Evolutionary conservation across 2,888 invertebrate species (phyloP), one percentile per base, ranked within the genome.

Genomic region (Lepidonotus clava): DNA sequence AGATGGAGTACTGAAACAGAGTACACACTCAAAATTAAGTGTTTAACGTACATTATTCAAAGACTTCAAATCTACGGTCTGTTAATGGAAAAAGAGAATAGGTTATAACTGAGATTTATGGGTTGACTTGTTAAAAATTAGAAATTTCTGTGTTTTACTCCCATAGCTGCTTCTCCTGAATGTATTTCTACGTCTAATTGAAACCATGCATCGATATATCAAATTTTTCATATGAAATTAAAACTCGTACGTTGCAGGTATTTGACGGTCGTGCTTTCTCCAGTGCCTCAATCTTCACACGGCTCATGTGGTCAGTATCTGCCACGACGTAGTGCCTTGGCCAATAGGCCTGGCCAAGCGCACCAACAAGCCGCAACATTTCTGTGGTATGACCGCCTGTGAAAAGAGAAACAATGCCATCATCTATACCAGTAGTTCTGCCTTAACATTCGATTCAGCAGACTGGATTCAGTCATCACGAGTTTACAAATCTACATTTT

Each of bases 341-440:
- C 0, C 94, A 94, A 93, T 97, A 98, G 91, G 95, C 95, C 0
- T 94, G 76, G 21, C 92, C 91, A 71, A 98, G 93, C 40, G 95
- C 95, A 89, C 95, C 95, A 6, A 97, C 93, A 66, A 99, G 95
- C 88, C 96, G 95, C 83, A 98, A 93, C 95, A 99, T 97, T 95
- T 99, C 99, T n/a, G 97, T 96, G 0, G 99, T 99, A 93, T 99
- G 99, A 0, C 98, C 98, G 86, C 98, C 98, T 89, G 97, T 90
- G 56, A 83, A 28, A 28, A 38, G 1, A n/a, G 8, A 18, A 80
- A 51, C 51, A 21, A 51, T 51, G 51, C 21, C 21, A 51, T 21
- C 36, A 18, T 21, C 41, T 40, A 11, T 8, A 41, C 8, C 18
- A 40, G 4, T 40, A 6, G 2, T 6, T 8, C 41, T 40, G 6